phyloP scores from a whole-genome alignment of 2,113 vertebrate species.

The Sapajus apella region DNA sequence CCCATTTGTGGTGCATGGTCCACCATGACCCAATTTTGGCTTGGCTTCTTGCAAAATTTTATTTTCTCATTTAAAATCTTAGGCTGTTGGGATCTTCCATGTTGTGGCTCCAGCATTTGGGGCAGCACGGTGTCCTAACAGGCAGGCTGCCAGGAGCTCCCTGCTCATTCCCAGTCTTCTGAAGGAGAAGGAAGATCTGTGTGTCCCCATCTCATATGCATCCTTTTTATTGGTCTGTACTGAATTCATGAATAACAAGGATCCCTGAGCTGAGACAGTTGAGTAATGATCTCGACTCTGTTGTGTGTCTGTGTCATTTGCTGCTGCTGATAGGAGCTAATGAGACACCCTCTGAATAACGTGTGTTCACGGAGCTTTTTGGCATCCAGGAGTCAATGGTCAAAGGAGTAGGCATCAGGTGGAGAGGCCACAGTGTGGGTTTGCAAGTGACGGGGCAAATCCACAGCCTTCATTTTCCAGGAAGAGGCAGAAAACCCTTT shows the following conservation, averaged over 20 bases:
- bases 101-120: not conserved
- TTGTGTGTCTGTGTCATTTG: not conserved
- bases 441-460: not conserved
- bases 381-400: not conserved
- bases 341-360: not conserved
- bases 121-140: fast-evolving
- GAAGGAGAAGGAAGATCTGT: not conserved
- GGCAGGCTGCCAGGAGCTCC: not conserved
- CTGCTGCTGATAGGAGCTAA: not conserved
- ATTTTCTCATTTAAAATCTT: not conserved
- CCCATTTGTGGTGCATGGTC: not conserved
- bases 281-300: not conserved
- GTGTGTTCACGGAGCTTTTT: not conserved
- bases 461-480: not conserved
- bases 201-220: not conserved
- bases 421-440: not conserved
- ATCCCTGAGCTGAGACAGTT: not conserved
- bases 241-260: not conserved
- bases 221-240: not conserved
- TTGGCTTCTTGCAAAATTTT: not conserved
- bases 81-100: not conserved
- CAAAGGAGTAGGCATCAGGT: not conserved
- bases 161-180: too few species aligned
- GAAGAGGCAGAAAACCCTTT: not conserved
- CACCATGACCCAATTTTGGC: not conserved